Evolutionary conservation across 2,888 invertebrate genomes (phyloP).

Genomic region (Napeogenes sylphis): DNA sequence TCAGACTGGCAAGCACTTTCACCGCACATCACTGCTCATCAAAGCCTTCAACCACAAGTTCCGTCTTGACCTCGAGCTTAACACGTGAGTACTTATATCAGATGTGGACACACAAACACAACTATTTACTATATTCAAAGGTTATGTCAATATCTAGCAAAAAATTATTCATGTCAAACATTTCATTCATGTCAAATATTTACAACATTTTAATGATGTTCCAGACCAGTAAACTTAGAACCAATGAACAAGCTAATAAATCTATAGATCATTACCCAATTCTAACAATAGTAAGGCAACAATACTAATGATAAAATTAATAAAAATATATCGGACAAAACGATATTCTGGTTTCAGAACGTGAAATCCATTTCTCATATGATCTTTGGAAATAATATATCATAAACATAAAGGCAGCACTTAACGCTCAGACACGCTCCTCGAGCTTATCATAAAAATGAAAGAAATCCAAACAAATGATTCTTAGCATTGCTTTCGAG

Average conservation of each 20-base stretch:
- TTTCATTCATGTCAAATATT: background rate
- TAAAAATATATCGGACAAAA: background rate
- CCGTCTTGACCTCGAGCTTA: slow-evolving; percentile 96
- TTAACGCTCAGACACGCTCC: slow-evolving; percentile 37
- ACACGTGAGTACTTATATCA: slow-evolving; percentile 86
- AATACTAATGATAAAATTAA: background rate
- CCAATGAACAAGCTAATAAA: background rate
- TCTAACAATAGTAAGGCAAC: background rate
- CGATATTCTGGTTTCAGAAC: slow-evolving; percentile 12
- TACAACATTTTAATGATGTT: background rate
- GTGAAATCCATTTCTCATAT: slow-evolving; percentile 22
- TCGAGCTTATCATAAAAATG: slow-evolving; percentile 43
- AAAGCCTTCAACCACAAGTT: slow-evolving; percentile 98
- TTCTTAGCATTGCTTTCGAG: slow-evolving; percentile 22
- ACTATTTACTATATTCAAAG: too few species aligned
- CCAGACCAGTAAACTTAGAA: too few species aligned
- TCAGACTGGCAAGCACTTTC: slow-evolving; percentile 95
- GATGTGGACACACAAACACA: too few species aligned
- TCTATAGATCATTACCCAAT: background rate
- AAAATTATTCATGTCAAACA: background rate
- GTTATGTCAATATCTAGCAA: background rate
- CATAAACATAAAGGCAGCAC: slow-evolving; percentile 40
- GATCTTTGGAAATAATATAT: slow-evolving; percentile 38
- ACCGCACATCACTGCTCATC: slow-evolving; percentile 95
- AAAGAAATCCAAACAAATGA: slow-evolving; percentile 32